Base-by-base conservation (phyloP, 2,888 invertebrate genomes). In the Athalia cordata region DNA sequence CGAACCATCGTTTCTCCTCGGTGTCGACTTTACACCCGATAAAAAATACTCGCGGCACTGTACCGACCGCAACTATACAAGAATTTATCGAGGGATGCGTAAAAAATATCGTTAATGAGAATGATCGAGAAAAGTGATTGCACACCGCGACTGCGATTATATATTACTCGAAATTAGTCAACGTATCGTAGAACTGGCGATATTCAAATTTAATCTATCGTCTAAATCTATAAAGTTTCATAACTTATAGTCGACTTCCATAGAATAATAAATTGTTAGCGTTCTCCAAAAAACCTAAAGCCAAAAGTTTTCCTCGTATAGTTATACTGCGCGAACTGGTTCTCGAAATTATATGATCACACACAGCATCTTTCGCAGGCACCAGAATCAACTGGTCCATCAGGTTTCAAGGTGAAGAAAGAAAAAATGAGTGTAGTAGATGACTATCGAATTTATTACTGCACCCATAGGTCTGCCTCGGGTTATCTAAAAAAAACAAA, bases 11-110 rank as follows among this genome's bases (percentile, higher is more conserved):
- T 13, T 8, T n/a, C 13, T 13, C 47, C n/a, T 52, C 59, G 72
- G 59, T 72, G 72, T 57, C 72, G 57, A 59, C 13, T 72, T 59
- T 59, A 72, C 72, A 47, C 45, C 57, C 52, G 57, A 7, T 59
- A 43, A 72, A 45, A 45, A 65, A 72, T 11, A 72, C 59, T 47
- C 43, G 57, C 8, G 72, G 47, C 55, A 50, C 29, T 2, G 29
- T 29, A 2, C 29, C 29, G 29, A 59, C 7, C 59, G 7, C 57
- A 50, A 72, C 43, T 47, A 57, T 57, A n/a, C 72, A 52, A 15
- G 72, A 59, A 59, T 72, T 59, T 59, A 72, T 72, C 57, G 47
- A 13, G 66, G 50, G n/a, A 9, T 45, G 43, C n/a, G 13, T 47
- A 13, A 47, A 13, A 45, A 43, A n/a, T 13, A 45, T 13, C 4